Conservation (phyloP, 2,113 vertebrate genomes). For the Sterrhoptilus dennistouni region DNA sequence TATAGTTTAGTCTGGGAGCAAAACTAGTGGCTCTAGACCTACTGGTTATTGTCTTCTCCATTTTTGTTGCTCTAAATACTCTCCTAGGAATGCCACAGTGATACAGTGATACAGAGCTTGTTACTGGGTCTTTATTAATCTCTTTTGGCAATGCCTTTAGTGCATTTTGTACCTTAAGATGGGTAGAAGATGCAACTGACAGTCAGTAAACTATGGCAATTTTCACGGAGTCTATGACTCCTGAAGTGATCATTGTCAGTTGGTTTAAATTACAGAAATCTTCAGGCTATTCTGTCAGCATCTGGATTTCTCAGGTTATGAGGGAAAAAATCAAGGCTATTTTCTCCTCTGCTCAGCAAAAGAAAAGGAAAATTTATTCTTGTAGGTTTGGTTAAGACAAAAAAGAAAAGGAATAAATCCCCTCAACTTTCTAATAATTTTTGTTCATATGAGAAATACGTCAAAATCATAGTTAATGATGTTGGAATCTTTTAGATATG, state of each 20-base stretch:
- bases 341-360: background rate
- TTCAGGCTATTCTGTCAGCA: background rate
- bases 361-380: background rate
- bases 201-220: background rate
- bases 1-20: background rate
- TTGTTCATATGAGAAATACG: background rate
- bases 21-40: background rate
- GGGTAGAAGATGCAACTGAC: background rate
- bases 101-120: background rate
- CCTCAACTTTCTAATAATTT: background rate
- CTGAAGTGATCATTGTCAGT: background rate
- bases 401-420: background rate
- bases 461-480: background rate
- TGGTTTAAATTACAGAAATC: constrained; percentile 37
- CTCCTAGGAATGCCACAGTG: background rate
- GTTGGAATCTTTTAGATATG: background rate
- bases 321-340: background rate
- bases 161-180: background rate
- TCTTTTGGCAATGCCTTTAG: background rate
- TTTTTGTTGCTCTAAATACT: background rate
- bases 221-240: background rate
- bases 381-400: background rate
- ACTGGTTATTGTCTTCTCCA: background rate
- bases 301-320: background rate
- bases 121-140: background rate